Percentiles rank a stretch among this genome's conserved stretches.
Conservation (phyloP, 1,140 invertebrate species). For the Chrysoperla carnea region DNA sequence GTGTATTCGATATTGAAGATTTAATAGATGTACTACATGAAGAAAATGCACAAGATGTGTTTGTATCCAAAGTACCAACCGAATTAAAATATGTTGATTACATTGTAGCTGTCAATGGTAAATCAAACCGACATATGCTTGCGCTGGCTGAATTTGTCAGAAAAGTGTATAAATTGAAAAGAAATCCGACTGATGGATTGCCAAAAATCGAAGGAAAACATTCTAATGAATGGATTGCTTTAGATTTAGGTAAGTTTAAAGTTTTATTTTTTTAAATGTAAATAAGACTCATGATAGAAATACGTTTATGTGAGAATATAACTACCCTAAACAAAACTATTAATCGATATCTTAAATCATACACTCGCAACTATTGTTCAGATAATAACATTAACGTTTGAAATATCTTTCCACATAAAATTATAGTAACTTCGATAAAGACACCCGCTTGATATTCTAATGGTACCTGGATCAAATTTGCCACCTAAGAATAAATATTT, state of each 20-base stretch:
- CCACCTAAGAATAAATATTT: no score
- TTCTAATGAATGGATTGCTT: constrained; percentile 65
- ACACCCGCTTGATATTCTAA: no score
- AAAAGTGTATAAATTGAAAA: constrained; percentile 63
- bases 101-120: constrained; percentile 58
- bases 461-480: no score
- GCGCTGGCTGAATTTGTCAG: constrained; percentile 60
- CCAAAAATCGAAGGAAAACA: constrained; percentile 61
- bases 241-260: constrained; percentile 88
- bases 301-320: no score
- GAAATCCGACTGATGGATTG: constrained; percentile 37
- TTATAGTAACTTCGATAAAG: no score
- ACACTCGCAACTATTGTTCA: no score
- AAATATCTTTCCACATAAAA: no score
- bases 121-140: constrained; percentile 52
- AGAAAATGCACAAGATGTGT: constrained; percentile 66
- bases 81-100: constrained; percentile 66
- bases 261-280: no score
- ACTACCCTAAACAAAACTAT: no score
- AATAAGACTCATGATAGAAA: no score
- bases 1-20: constrained; percentile 78
- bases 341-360: no score
- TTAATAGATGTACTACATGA: constrained; percentile 53
- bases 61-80: constrained; percentile 57
- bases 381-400: no score